Conservation (phyloP, 2,113 vertebrate species). For the Neolamprologus devosi region DNA sequence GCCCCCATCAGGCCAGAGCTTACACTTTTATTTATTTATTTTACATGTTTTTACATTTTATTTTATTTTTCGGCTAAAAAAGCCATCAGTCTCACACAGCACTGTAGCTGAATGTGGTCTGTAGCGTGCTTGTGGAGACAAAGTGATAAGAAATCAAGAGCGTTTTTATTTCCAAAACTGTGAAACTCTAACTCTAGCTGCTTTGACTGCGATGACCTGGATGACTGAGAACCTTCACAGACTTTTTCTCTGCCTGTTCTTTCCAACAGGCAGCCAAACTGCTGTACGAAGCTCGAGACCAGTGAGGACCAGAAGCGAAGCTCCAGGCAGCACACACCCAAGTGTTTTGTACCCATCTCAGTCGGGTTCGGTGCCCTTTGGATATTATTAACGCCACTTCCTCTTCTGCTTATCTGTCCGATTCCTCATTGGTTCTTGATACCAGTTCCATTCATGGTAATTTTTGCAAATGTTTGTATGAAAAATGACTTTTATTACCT, state of each 20-base stretch:
- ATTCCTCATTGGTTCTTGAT: not conserved
- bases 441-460: not conserved
- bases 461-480: conserved; percentile 20
- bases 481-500: conserved; percentile 27
- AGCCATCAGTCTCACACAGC: not conserved
- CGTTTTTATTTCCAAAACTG: not conserved
- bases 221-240: too few relatives aligned
- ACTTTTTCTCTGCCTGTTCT: not conserved
- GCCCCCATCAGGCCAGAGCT: not conserved
- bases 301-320: conserved; percentile 27
- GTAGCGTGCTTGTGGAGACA: not conserved
- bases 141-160: not conserved
- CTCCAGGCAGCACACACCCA: conserved; percentile 32
- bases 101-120: not conserved
- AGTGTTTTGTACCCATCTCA: conserved; percentile 4
- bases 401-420: not conserved
- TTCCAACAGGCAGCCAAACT: conserved; percentile 55
- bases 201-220: too few relatives aligned
- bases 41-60: not conserved
- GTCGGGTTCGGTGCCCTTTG: not conserved
- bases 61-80: not conserved
- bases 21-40: not conserved
- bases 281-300: conserved; percentile 56
- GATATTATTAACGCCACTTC: conserved; percentile 15
- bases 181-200: not conserved